These are phyloP conservation scores for Merluccius polli DNA, from an alignment of 2,797 vertebrate genomes.

Conservation along the genomic window DNA sequence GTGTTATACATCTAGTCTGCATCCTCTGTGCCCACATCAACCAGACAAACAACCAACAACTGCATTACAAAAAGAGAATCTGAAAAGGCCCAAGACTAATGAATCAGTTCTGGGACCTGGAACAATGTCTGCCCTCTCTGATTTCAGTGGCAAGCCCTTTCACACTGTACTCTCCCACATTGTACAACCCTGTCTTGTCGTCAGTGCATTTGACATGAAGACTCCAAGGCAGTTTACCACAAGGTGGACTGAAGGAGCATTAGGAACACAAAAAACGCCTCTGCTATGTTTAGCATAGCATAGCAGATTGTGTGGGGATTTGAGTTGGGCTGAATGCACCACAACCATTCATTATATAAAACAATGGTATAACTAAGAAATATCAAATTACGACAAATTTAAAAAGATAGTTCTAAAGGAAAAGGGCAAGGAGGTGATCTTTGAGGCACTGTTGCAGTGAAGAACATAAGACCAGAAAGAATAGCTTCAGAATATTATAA, in stretches of 20 bases:
- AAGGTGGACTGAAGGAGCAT: neutral
- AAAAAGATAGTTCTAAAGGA: no score
- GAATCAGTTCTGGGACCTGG: slow-evolving; percentile 20
- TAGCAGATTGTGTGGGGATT: neutral
- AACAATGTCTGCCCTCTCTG: slow-evolving; percentile 45
- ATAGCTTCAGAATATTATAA: no score
- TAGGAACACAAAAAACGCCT: neutral
- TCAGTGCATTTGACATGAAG: neutral
- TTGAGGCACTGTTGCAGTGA: no score
- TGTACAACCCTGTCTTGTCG: slow-evolving; percentile 5
- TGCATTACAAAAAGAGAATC: slow-evolving; percentile 24
- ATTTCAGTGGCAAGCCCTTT: neutral
- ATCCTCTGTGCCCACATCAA: slow-evolving; percentile 47
- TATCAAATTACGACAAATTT: no score
- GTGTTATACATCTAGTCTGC: slow-evolving; percentile 48
- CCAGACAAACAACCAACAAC: slow-evolving; percentile 34
- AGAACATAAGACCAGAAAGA: no score
- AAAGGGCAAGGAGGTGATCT: no score
- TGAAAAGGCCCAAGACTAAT: slow-evolving; percentile 12
- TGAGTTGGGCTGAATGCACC: no score
- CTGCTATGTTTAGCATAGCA: neutral
- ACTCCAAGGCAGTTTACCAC: neutral
- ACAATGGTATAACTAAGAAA: no score
- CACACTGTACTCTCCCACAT: slow-evolving; percentile 7
- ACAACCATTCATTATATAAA: no score